A percentile compares a stretch with the other conserved stretches of the same genome.
phyloP scores from a whole-genome alignment of 2,797 vertebrate genomes.

The Ctenopoma multispine region DNA sequence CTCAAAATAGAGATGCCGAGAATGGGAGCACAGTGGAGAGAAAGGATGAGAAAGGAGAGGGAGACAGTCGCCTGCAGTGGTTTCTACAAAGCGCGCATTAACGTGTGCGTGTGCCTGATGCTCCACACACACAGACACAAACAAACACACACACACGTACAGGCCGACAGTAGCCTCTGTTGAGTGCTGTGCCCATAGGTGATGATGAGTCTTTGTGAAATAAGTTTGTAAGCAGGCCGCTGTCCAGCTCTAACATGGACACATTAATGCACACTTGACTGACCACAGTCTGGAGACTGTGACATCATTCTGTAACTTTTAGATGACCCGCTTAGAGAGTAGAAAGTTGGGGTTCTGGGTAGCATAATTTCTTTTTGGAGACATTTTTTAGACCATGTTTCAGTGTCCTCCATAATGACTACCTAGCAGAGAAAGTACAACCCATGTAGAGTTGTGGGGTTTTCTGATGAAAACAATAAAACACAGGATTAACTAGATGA shows the following conservation, averaged over 20 bases:
- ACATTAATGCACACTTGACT: not conserved
- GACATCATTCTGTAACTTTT: conserved; percentile 6
- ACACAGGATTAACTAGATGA: not conserved
- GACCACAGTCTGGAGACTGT: not conserved
- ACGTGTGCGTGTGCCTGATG: conserved; percentile 41
- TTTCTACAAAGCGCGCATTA: conserved; percentile 51
- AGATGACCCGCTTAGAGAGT: not conserved
- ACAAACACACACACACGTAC: not conserved
- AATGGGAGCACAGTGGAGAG: conserved; percentile 38
- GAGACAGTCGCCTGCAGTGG: conserved; percentile 46
- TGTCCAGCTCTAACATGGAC: not conserved
- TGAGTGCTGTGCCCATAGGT: conserved; percentile 36
- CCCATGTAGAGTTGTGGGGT: too few species aligned
- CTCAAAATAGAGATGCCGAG: conserved; percentile 69
- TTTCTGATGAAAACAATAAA: not conserved
- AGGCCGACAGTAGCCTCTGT: not conserved
- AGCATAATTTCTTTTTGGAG: not conserved
- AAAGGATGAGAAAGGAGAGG: conserved; percentile 29
- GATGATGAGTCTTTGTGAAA: conserved; percentile 7
- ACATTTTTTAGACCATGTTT: not conserved
- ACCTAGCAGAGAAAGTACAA: too few species aligned
- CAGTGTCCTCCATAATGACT: not conserved
- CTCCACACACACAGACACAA: not conserved
- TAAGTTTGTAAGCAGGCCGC: conserved; percentile 34
- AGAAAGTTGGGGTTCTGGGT: not conserved